Percentiles rank a stretch among this genome's conserved stretches.
phyloP scores from a whole-genome alignment of 2,113 vertebrate species.

The Glaucidium brasilianum region DNA sequence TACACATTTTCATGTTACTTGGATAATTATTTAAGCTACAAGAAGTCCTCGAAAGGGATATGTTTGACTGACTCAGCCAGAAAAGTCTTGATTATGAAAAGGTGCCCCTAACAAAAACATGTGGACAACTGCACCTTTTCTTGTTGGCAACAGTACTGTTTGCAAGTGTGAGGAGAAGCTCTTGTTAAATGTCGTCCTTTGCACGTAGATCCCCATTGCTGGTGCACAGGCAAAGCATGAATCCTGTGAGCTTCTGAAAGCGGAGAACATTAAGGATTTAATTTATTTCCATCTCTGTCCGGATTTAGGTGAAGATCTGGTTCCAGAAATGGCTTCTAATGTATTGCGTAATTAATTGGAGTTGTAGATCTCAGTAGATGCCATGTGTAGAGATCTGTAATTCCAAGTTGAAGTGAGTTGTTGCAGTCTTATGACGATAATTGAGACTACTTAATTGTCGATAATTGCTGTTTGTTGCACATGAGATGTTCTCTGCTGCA shows the following conservation, averaged over 20 bases:
- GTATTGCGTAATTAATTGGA: background rate
- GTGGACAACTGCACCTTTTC: background rate
- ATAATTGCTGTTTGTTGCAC: background rate
- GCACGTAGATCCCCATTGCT: background rate
- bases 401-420: background rate
- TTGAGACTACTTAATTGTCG: background rate
- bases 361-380: background rate
- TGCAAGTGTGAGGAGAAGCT: background rate
- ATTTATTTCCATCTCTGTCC: background rate
- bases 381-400: background rate
- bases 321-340: background rate
- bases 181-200: background rate
- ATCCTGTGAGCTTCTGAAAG: background rate
- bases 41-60: background rate
- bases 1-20: background rate
- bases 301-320: background rate
- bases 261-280: background rate
- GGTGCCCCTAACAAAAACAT: background rate
- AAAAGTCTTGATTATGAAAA: background rate
- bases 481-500: background rate
- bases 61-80: background rate
- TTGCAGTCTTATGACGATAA: background rate
- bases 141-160: background rate
- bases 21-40: background rate
- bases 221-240: background rate